Conservation (phyloP, 2,797 vertebrate species). For the Tiaroga cobitis region DNA sequence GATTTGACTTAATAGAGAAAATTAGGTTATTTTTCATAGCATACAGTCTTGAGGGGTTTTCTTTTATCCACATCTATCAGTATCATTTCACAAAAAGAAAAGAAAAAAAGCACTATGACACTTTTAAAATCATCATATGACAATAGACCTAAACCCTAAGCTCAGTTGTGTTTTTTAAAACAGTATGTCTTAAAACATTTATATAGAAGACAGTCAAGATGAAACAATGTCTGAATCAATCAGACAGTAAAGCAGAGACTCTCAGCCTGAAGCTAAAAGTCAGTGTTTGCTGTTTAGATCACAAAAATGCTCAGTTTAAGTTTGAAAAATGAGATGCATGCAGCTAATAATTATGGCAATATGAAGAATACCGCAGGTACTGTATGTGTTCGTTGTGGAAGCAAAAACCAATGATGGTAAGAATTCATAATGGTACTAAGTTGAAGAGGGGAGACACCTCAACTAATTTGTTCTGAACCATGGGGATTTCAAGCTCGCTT, state of each 20-base stretch:
- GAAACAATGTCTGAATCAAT: conserved; percentile 5
- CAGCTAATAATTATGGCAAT: neutral
- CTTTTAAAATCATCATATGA: neutral
- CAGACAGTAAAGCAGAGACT: neutral
- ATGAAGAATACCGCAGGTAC: neutral
- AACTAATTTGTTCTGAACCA: conserved; percentile 60
- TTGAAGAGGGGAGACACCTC: conserved; percentile 45
- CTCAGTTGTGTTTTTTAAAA: neutral
- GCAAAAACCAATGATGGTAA: neutral
- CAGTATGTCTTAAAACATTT: neutral
- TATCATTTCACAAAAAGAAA: neutral
- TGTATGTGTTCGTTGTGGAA: neutral
- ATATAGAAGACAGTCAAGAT: neutral
- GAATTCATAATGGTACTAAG: conserved; percentile 35
- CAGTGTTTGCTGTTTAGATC: neutral
- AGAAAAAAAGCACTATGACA: neutral
- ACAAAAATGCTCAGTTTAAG: neutral
- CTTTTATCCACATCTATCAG: neutral
- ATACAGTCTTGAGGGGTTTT: neutral
- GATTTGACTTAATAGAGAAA: neutral
- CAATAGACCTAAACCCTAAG: neutral
- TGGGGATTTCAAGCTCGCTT: conserved; percentile 68
- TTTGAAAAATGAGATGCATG: neutral
- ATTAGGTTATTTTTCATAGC: conserved; percentile 2
- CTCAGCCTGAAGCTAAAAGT: conserved; percentile 1